Percentiles rank a stretch among this genome's conserved stretches.
These are phyloP conservation scores for Hycleus phaleratus DNA, from an alignment of 1,140 invertebrate species.

Conservation along the genomic window DNA sequence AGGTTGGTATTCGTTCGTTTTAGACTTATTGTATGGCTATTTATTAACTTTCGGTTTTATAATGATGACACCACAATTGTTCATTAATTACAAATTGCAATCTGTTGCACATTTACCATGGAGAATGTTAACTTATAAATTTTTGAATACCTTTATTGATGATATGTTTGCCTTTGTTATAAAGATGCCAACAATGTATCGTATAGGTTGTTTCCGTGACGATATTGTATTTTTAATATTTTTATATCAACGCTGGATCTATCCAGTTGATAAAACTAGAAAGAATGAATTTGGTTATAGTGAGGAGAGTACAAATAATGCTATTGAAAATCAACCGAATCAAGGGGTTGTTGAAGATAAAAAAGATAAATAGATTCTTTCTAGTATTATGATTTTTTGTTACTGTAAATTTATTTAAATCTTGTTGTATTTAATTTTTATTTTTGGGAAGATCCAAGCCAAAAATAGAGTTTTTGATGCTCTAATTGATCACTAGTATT, in stretches of 20 bases:
- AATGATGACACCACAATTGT: slow-evolving; percentile 99
- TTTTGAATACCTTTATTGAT: slow-evolving; percentile 99
- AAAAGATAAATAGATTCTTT: too few relatives aligned
- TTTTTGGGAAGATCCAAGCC: too few relatives aligned
- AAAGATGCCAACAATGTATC: slow-evolving; percentile 98
- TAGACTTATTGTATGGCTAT: slow-evolving; percentile 96
- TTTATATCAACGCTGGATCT: slow-evolving; percentile 97
- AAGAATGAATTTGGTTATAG: slow-evolving; percentile 95
- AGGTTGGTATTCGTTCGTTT: slow-evolving; percentile 82
- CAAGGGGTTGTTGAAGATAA: too few relatives aligned
- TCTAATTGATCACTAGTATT: too few relatives aligned
- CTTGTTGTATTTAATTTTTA: too few relatives aligned
- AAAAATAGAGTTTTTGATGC: too few relatives aligned
- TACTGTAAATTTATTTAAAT: too few relatives aligned
- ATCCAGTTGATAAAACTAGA: slow-evolving; percentile 87
- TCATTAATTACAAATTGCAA: slow-evolving; percentile 99
- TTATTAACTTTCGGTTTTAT: slow-evolving; percentile 98
- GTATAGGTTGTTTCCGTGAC: slow-evolving; percentile 92
- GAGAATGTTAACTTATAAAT: slow-evolving; percentile 99
- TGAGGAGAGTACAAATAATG: slow-evolving; percentile 14
- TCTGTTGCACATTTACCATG: slow-evolving; percentile 98
- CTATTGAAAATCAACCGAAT: not conserved
- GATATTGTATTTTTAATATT: slow-evolving; percentile 98
- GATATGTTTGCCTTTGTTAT: slow-evolving; percentile 99
- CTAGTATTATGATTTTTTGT: too few relatives aligned